Percentiles rank a stretch among this genome's conserved stretches.
These are phyloP conservation scores for Plotosus lineatus DNA, from an alignment of 2,113 vertebrate species.

Conservation along the genomic window DNA sequence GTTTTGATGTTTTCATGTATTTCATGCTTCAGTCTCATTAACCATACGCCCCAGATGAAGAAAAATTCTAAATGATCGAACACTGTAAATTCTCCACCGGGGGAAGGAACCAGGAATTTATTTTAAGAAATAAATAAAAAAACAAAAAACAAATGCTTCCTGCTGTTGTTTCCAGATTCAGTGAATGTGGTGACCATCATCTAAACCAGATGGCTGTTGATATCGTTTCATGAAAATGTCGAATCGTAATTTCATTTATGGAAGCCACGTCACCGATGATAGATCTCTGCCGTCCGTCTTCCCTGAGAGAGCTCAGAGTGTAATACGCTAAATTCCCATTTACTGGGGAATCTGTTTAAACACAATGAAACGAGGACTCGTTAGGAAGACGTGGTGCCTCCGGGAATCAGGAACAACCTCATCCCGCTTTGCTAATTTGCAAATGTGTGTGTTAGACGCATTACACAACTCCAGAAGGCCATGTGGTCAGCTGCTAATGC, in stretches of 20 bases:
- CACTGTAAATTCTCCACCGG: not conserved
- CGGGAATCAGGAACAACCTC: conserved; percentile 14
- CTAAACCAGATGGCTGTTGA: conserved; percentile 45
- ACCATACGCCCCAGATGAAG: not conserved
- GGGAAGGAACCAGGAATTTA: not conserved
- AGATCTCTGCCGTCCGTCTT: not conserved
- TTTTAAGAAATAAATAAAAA: not conserved
- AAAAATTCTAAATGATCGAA: not conserved
- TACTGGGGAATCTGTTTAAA: conserved; percentile 50
- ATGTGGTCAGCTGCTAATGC: conserved; percentile 43
- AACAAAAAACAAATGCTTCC: conserved; percentile 18
- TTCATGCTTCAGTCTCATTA: not conserved
- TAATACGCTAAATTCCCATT: conserved; percentile 11
- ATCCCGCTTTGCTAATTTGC: conserved; percentile 35
- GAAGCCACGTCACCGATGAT: conserved; percentile 26
- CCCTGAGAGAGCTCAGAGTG: not conserved
- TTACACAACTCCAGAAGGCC: conserved; percentile 40
- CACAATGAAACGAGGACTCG: conserved; percentile 32
- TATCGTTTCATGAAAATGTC: conserved; percentile 9
- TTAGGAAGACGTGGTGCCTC: conserved; percentile 44
- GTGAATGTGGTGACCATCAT: conserved; percentile 17
- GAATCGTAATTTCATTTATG: conserved; percentile 32
- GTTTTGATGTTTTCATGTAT: not conserved
- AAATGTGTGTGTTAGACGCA: conserved; percentile 36
- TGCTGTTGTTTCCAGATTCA: not conserved